phyloP scores from a whole-genome alignment of 2,113 vertebrate genomes.

The Promerops cafer region DNA sequence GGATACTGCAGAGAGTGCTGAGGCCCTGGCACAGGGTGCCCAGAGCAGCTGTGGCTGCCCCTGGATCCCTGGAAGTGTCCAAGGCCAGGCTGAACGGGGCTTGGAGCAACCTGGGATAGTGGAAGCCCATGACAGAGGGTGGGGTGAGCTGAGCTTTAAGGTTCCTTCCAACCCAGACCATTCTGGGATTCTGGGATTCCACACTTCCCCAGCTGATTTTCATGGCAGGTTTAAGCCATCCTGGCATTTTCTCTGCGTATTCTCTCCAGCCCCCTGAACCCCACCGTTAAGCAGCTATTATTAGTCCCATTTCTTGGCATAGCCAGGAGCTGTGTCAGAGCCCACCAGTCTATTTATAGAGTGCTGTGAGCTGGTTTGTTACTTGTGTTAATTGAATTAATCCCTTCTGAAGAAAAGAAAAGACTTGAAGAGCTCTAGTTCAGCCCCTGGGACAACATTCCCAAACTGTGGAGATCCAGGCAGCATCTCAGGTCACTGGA shows the following conservation, averaged over 20 bases:
- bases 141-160: neutral
- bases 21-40: neutral
- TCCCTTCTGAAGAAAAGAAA: neutral
- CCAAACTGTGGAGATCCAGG: neutral
- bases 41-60: neutral
- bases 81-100: fast-evolving
- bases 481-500: neutral
- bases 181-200: neutral
- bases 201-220: neutral
- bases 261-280: neutral
- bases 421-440: neutral
- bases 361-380: neutral
- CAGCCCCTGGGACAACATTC: neutral
- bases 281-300: neutral
- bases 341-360: constrained; percentile 38
- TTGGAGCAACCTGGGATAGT: neutral
- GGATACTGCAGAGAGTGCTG: fast-evolving
- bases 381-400: neutral
- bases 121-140: neutral
- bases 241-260: neutral
- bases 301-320: neutral
- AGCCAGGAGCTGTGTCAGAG: constrained; percentile 8
- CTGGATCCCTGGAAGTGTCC: neutral
- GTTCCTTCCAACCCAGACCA: neutral
- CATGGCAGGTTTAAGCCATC: neutral